Percentiles rank a stretch among this genome's conserved stretches.
Conservation (phyloP, 1,140 invertebrate genomes). For the Drosophila pectinifera region DNA sequence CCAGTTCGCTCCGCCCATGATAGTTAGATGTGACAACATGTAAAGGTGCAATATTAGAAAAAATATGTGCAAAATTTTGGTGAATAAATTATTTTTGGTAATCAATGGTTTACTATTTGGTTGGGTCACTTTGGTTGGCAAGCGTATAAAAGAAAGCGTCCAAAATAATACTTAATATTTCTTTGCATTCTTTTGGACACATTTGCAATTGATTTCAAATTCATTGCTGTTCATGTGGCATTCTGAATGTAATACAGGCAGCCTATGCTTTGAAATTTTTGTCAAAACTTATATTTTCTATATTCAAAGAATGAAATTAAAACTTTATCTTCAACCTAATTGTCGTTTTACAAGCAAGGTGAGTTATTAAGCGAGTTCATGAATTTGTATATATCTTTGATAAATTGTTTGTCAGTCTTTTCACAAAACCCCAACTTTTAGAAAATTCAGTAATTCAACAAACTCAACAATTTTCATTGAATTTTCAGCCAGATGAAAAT, state of each 20-base stretch:
- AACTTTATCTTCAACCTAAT: no score
- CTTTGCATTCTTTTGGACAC: no score
- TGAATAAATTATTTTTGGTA: constrained; percentile 19
- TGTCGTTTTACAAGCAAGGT: no score
- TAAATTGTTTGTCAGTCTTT: no score
- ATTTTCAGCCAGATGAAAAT: no score
- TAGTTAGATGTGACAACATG: constrained; percentile 83
- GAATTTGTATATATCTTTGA: no score
- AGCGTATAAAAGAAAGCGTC: no score
- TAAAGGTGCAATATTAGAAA: constrained; percentile 71
- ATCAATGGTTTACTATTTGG: neutral
- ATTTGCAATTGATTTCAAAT: neutral
- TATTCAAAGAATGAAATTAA: neutral
- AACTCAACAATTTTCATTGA: no score
- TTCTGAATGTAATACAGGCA: neutral
- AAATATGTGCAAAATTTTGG: constrained; percentile 48
- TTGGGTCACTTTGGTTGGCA: neutral
- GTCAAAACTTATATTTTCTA: neutral
- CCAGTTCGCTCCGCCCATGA: constrained; percentile 78
- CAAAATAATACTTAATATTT: no score
- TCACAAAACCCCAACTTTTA: no score
- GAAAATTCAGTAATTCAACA: no score
- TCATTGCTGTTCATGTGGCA: neutral
- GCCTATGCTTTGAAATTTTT: neutral
- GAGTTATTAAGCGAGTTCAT: no score